A percentile compares a stretch with the other conserved stretches of the same genome.
Conservation (phyloP, 1,140 invertebrate genomes). For the Zaprionus taronus region DNA sequence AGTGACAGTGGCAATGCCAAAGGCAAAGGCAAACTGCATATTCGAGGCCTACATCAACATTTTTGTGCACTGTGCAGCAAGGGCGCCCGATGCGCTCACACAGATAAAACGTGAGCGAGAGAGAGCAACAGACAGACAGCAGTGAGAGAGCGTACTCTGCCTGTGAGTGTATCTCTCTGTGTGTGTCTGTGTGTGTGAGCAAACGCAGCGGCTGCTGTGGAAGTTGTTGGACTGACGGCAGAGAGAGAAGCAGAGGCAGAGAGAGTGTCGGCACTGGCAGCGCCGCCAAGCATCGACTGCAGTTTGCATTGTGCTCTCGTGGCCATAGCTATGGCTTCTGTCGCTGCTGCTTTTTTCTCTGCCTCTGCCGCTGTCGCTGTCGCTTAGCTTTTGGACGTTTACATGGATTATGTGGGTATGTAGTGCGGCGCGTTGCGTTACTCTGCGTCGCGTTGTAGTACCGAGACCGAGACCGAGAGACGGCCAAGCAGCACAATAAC, state of each 20-base stretch:
- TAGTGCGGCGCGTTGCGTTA: slow-evolving; percentile 51
- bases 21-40: slow-evolving; percentile 75
- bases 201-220: slow-evolving; percentile 39
- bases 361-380: slow-evolving; percentile 8
- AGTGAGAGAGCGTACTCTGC: slow-evolving; percentile 25
- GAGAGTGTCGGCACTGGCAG: slow-evolving; percentile 5
- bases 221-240: slow-evolving; percentile 44
- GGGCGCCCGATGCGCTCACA: slow-evolving; percentile 50
- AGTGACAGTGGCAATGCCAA: slow-evolving; percentile 82
- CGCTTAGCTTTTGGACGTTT: slow-evolving; percentile 55
- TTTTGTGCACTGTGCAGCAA: slow-evolving; percentile 61
- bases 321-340: slow-evolving; percentile 66
- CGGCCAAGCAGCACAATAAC: slow-evolving; percentile 73
- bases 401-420: slow-evolving; percentile 76
- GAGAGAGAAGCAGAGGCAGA: not conserved
- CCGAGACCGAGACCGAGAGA: slow-evolving; percentile 53
- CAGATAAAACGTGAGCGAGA: slow-evolving; percentile 6
- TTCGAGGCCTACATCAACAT: slow-evolving; percentile 83
- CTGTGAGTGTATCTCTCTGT: not conserved
- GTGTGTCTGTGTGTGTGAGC: slow-evolving; percentile 19
- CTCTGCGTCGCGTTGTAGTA: slow-evolving; percentile 12
- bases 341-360: slow-evolving; percentile 19
- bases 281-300: slow-evolving; percentile 8
- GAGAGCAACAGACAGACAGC: slow-evolving; percentile 14
- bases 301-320: slow-evolving; percentile 62